phyloP scores from a whole-genome alignment of 1,140 invertebrate species.

The Temnothorax curvispinosus region DNA sequence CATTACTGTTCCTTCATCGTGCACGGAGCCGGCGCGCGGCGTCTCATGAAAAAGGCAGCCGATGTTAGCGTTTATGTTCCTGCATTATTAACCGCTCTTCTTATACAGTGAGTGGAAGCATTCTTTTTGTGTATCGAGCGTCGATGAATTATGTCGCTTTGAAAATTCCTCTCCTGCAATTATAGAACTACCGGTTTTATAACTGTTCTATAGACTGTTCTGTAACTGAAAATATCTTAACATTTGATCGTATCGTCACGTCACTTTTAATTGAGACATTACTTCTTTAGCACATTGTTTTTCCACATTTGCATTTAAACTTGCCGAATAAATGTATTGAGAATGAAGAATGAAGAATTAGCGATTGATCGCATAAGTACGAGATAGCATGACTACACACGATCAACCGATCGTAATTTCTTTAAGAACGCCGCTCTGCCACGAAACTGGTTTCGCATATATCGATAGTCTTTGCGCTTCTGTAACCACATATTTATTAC shows the following conservation, averaged over 20 bases:
- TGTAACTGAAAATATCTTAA: neutral
- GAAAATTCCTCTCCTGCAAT: neutral
- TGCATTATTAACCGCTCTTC: slow-evolving; percentile 49
- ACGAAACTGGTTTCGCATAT: slow-evolving; percentile 12
- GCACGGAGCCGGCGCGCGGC: slow-evolving; percentile 17
- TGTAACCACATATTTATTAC: slow-evolving; percentile 27
- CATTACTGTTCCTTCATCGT: slow-evolving; percentile 61
- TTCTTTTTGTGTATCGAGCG: slow-evolving; percentile 27
- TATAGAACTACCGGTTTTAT: neutral
- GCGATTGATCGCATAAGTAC: slow-evolving; percentile 20
- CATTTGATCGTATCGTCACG: neutral
- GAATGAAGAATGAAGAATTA: neutral
- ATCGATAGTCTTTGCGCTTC: slow-evolving; percentile 3
- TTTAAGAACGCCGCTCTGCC: neutral
- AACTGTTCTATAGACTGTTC: neutral
- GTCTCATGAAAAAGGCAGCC: slow-evolving; percentile 58
- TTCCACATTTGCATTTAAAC: neutral
- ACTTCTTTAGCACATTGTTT: neutral
- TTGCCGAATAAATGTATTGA: neutral
- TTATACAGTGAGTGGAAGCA: slow-evolving; percentile 9
- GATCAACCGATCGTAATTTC: neutral
- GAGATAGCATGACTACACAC: slow-evolving; percentile 12
- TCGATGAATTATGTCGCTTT: slow-evolving; percentile 35
- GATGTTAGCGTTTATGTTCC: slow-evolving; percentile 54
- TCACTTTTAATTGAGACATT: slow-evolving; percentile 6